Evolutionary conservation across 2,113 vertebrate genomes (phyloP).

Genomic region (Tetrao urogallus): DNA sequence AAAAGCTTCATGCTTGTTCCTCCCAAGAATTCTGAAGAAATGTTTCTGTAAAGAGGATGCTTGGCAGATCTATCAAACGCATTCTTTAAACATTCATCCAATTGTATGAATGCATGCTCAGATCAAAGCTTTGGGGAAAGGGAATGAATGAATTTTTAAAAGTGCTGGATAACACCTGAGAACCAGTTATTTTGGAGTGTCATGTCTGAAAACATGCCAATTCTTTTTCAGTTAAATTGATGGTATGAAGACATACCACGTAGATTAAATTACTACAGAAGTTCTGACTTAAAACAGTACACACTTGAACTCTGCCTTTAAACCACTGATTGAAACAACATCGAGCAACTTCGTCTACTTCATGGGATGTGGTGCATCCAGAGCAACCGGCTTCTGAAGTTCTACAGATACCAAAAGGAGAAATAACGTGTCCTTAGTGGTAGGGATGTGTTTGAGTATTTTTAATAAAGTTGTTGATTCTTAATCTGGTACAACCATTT

Average conservation of each 20-base stretch:
- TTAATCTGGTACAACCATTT: not conserved
- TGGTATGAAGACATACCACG: not conserved
- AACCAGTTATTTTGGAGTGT: not conserved
- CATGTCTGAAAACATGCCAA: not conserved
- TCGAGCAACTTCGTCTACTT: not conserved
- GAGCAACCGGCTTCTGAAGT: not conserved
- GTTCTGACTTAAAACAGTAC: not conserved
- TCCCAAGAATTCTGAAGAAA: not conserved
- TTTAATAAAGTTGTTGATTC: not conserved
- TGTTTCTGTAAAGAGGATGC: not conserved
- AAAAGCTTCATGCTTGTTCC: not conserved
- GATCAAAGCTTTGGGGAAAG: not conserved
- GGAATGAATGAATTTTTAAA: not conserved
- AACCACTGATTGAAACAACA: not conserved
- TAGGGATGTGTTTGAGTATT: not conserved
- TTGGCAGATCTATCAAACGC: not conserved
- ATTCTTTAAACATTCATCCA: not conserved
- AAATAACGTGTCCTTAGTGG: not conserved
- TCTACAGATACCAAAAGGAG: not conserved
- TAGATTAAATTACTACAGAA: not conserved
- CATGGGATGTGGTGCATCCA: not conserved
- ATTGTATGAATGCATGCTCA: not conserved
- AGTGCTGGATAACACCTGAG: not conserved
- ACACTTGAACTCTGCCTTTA: not conserved
- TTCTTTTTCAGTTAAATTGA: not conserved